Evolutionary conservation across 2,888 invertebrate species (phyloP).

Genomic region (Drosophila planitibia): DNA sequence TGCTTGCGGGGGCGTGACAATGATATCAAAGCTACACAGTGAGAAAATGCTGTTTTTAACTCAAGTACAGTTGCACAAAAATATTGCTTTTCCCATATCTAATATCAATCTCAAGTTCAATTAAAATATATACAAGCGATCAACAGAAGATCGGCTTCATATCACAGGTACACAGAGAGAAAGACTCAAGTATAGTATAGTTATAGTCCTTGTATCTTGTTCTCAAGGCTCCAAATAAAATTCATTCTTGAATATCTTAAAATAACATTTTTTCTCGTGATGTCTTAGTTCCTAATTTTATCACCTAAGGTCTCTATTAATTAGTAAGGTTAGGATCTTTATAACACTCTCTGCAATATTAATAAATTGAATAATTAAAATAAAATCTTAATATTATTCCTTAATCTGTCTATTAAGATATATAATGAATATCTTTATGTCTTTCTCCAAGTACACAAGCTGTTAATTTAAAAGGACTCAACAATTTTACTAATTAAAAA

Average conservation of each 20-base stretch:
- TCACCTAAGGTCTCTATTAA: background rate
- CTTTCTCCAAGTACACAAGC: background rate
- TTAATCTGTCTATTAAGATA: background rate
- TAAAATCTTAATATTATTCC: background rate
- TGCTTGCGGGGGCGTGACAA: constrained; percentile 42
- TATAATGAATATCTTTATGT: background rate
- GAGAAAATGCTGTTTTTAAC: background rate
- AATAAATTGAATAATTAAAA: background rate
- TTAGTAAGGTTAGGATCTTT: background rate
- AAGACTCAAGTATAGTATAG: background rate
- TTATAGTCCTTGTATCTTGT: no score
- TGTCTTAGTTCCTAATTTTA: background rate
- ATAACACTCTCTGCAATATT: background rate
- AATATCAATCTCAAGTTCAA: no score
- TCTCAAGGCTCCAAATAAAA: background rate
- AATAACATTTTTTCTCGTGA: background rate
- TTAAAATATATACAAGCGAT: no score
- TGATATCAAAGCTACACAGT: background rate
- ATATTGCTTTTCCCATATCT: no score
- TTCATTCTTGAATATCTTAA: background rate
- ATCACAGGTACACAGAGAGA: background rate
- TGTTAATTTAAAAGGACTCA: background rate
- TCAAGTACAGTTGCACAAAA: background rate
- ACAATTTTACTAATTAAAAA: background rate
- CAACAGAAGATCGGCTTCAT: background rate